Evolutionary conservation across 2,113 vertebrate genomes (phyloP).

Genomic region (Pandion haliaetus): DNA sequence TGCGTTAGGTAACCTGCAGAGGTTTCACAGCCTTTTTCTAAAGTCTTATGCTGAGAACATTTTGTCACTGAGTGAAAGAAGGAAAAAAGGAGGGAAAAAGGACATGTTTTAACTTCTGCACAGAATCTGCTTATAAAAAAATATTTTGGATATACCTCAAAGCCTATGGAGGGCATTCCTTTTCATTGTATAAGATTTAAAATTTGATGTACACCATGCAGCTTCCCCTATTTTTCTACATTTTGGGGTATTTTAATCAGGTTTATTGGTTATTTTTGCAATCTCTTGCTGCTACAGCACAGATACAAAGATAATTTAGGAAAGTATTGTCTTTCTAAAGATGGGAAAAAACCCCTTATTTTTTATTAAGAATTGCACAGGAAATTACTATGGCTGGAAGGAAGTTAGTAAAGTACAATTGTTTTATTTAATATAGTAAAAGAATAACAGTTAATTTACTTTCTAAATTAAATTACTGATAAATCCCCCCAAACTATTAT

Average conservation of each 20-base stretch:
- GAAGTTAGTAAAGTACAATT: not conserved
- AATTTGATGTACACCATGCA: not conserved
- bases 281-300: not conserved
- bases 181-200: not conserved
- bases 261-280: not conserved
- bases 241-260: not conserved
- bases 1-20: not conserved
- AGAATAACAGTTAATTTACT: not conserved
- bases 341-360: fast-evolving
- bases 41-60: not conserved
- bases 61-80: not conserved
- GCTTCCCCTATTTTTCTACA: not conserved
- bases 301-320: not conserved
- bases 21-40: not conserved
- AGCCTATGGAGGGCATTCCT: not conserved
- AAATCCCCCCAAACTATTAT: not conserved
- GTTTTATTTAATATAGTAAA: not conserved
- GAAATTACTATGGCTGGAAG: not conserved
- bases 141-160: not conserved
- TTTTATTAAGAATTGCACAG: not conserved
- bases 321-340: not conserved
- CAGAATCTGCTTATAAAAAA: not conserved
- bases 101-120: not conserved
- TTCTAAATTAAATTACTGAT: not conserved
- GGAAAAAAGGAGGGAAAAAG: not conserved